phyloP scores from a whole-genome alignment of 2,888 invertebrate genomes.

The Laothoe populi region DNA sequence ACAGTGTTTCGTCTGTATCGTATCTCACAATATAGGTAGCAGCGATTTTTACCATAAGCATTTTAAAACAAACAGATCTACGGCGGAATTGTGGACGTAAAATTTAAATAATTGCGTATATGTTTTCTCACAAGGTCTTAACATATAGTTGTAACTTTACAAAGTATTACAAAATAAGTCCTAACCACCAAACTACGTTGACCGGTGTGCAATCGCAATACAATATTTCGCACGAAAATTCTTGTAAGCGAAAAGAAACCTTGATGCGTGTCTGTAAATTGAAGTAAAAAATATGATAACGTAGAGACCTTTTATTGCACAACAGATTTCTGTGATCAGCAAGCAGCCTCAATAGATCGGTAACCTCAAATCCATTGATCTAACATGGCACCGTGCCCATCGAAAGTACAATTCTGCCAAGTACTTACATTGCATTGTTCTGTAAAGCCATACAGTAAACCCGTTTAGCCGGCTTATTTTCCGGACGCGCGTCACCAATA shows the following conservation, averaged over 20 bases:
- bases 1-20: no score
- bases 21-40: neutral
- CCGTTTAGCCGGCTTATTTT: conserved; percentile 60
- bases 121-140: conserved; percentile 25
- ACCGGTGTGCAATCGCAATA: neutral
- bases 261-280: neutral
- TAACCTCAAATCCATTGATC: conserved; percentile 27
- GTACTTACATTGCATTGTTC: conserved; percentile 61
- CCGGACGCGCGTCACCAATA: conserved; percentile 49
- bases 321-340: neutral
- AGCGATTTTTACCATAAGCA: conserved; percentile 2
- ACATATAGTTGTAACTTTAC: conserved; percentile 9
- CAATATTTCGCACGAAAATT: neutral
- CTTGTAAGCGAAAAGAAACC: neutral
- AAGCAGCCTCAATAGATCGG: conserved; percentile 21
- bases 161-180: conserved; percentile 14
- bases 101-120: conserved; percentile 7
- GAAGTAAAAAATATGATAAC: conserved; percentile 6
- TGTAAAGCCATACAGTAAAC: conserved; percentile 54
- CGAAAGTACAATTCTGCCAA: conserved; percentile 33
- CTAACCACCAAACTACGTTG: neutral
- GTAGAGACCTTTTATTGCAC: conserved; percentile 12
- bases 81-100: neutral
- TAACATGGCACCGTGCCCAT: conserved; percentile 33
- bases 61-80: conserved; percentile 13